Percentiles rank a stretch among this genome's conserved stretches.
phyloP scores from a whole-genome alignment of 2,113 vertebrate genomes.

The Plectropomus leopardus region DNA sequence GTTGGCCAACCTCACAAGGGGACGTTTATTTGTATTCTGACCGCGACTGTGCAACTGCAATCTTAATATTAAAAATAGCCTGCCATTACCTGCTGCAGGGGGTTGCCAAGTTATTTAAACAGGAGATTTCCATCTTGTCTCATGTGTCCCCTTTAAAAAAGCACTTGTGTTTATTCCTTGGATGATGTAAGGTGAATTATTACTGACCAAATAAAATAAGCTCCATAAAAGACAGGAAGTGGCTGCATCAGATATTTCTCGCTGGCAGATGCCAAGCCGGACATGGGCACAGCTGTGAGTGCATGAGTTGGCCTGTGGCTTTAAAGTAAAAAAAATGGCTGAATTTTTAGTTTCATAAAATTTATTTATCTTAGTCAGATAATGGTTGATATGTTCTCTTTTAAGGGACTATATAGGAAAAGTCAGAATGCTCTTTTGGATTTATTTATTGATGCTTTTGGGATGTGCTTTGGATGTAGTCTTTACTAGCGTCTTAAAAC shows the following conservation, averaged over 20 bases:
- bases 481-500: neutral
- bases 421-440: neutral
- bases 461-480: neutral
- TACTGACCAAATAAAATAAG: constrained; percentile 31
- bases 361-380: neutral
- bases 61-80: constrained; percentile 38
- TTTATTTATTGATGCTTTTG: neutral
- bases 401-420: neutral
- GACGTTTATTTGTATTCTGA: constrained; percentile 49
- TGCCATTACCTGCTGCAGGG: neutral
- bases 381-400: neutral
- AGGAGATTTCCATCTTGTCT: constrained; percentile 28
- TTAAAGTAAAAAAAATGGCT: neutral
- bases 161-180: constrained; percentile 39
- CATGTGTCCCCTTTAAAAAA: constrained; percentile 50
- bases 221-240: constrained; percentile 9
- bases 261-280: neutral
- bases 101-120: constrained; percentile 37
- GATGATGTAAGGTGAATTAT: constrained; percentile 37
- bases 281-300: neutral
- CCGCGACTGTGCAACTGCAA: neutral
- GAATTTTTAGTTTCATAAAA: neutral
- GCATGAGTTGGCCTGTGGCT: neutral
- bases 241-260: neutral
- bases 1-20: constrained; percentile 28